These are phyloP conservation scores for Theristicus caerulescens DNA, from an alignment of 2,113 vertebrate species.

Conservation along the genomic window DNA sequence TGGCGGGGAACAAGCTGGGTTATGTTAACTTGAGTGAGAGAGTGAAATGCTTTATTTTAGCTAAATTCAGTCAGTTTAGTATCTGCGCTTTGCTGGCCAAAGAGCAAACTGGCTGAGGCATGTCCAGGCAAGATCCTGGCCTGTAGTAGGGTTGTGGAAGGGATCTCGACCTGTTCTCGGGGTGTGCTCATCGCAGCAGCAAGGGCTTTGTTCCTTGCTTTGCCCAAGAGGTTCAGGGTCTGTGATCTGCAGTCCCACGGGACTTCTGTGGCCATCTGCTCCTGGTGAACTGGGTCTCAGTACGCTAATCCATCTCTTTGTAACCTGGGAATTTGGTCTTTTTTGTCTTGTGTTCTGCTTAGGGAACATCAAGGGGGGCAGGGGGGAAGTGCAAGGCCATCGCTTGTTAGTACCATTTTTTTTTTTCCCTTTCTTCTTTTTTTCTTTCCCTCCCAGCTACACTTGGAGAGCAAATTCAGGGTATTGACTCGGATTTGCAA, in stretches of 20 bases:
- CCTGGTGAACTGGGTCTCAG: neutral
- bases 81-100: neutral
- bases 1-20: neutral
- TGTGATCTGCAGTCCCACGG: neutral
- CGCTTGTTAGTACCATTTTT: fast-evolving
- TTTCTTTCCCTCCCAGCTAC: neutral
- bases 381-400: neutral
- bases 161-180: fast-evolving
- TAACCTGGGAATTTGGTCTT: neutral
- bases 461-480: neutral
- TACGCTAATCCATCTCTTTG: neutral
- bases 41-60: neutral
- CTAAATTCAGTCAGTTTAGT: neutral
- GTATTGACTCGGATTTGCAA: neutral
- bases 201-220: neutral
- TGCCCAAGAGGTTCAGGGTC: neutral
- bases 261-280: slow-evolving; percentile 33
- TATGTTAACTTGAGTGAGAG: neutral
- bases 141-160: neutral
- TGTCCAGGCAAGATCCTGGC: neutral
- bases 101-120: neutral
- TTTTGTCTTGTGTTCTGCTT: neutral
- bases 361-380: neutral
- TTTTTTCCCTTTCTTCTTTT: neutral
- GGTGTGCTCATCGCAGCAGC: neutral